Percentiles rank a stretch among this genome's conserved stretches.
phyloP scores from a whole-genome alignment of 2,113 vertebrate genomes.

The rat (Rattus norvegicus) region DNA sequence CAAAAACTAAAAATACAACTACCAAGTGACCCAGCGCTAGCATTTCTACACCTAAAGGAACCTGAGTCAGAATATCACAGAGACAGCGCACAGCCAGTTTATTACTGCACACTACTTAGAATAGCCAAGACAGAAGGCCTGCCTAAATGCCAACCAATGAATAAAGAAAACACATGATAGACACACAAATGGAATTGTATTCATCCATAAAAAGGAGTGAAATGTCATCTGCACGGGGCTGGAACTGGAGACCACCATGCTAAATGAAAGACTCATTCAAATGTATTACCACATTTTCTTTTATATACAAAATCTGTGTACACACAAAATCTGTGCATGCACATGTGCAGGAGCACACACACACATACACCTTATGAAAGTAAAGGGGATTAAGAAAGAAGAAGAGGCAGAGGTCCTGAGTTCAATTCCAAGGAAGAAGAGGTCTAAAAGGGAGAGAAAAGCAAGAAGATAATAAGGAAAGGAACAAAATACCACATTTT shows the following conservation, averaged over 20 bases:
- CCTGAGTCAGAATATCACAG: neutral
- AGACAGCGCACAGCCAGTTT: neutral
- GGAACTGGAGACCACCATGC: neutral
- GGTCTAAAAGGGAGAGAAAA: neutral
- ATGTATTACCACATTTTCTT: neutral
- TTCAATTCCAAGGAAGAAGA: neutral
- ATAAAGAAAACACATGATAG: neutral
- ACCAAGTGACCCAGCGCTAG: neutral
- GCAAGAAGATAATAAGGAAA: neutral
- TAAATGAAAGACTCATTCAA: neutral
- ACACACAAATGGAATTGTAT: neutral
- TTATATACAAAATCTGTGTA: neutral
- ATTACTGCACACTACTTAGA: neutral
- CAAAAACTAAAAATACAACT: neutral
- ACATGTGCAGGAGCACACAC: neutral
- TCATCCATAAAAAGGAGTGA: neutral
- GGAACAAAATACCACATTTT: neutral
- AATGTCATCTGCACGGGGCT: neutral
- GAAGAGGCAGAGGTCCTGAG: no score
- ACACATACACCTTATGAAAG: neutral
- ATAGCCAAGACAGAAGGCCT: neutral
- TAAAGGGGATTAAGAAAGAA: neutral
- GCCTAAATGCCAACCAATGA: neutral
- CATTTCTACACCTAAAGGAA: neutral
- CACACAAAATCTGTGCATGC: neutral